A percentile compares a stretch with the other conserved stretches of the same genome.
These are phyloP conservation scores for Leucophenga maculata DNA, from an alignment of 2,888 invertebrate genomes.

Conservation along the genomic window DNA sequence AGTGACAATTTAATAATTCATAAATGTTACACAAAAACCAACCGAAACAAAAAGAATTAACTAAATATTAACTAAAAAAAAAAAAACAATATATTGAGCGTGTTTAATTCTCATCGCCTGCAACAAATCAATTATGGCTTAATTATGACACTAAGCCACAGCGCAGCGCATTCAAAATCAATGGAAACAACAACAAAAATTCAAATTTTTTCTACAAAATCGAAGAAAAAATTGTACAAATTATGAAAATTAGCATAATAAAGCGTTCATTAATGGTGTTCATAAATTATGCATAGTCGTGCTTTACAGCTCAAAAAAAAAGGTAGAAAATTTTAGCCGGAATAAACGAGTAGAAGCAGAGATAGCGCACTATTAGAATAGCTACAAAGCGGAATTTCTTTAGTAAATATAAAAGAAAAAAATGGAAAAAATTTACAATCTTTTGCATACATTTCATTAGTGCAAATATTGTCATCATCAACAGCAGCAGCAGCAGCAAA, in stretches of 20 bases:
- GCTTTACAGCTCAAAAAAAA: slow-evolving; percentile 26
- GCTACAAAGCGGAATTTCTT: slow-evolving; percentile 20
- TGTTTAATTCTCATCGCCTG: slow-evolving; percentile 39
- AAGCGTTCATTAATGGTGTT: slow-evolving; percentile 52
- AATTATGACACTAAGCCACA: slow-evolving; percentile 62
- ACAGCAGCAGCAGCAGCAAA: not conserved
- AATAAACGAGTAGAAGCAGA: slow-evolving; percentile 41
- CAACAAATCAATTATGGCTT: slow-evolving; percentile 64
- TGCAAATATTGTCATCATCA: slow-evolving; percentile 45
- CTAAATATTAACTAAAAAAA: not conserved
- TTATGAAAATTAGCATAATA: slow-evolving; percentile 61
- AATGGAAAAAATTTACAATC: slow-evolving; percentile 32
- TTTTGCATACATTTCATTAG: slow-evolving; percentile 64
- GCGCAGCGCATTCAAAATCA: slow-evolving; percentile 18
- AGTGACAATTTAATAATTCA: slow-evolving; percentile 18
- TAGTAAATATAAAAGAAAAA: not conserved
- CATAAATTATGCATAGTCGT: slow-evolving; percentile 61
- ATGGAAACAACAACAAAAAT: slow-evolving; percentile 1
- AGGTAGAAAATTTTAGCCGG: not conserved
- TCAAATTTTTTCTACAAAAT: not conserved
- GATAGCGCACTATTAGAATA: not conserved
- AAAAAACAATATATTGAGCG: slow-evolving; percentile 30
- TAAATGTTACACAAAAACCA: not conserved
- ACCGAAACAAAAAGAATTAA: not conserved
- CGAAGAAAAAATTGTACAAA: slow-evolving; percentile 45